phyloP scores from a whole-genome alignment of 2,888 invertebrate genomes.

The Brachypterus glaber region DNA sequence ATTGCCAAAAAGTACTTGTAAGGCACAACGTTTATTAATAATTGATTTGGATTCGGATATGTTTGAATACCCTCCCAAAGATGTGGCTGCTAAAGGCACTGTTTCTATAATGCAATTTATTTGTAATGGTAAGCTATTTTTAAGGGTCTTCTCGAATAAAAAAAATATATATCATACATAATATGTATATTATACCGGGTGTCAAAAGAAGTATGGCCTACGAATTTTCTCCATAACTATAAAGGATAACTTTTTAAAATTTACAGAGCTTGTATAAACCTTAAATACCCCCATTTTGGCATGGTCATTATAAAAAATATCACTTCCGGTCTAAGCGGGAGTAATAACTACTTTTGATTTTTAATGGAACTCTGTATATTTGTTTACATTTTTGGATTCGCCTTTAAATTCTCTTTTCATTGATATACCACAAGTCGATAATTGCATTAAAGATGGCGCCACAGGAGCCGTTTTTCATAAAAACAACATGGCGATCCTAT shows the following conservation, averaged over 20 bases:
- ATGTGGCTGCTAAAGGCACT: conserved; percentile 51
- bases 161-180: not conserved
- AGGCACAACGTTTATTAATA: conserved; percentile 50
- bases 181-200: no score
- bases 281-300: not conserved
- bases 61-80: conserved; percentile 56
- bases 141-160: not conserved
- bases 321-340: no score
- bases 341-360: no score
- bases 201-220: no score
- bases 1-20: conserved; percentile 57
- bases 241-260: not conserved
- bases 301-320: not conserved
- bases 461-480: no score
- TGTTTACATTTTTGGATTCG: no score
- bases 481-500: no score
- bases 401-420: no score
- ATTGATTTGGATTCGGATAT: conserved; percentile 54
- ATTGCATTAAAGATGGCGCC: no score
- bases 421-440: no score
- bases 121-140: conserved; percentile 45
- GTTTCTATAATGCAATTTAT: conserved; percentile 58
- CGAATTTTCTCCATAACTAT: no score
- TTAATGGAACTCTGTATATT: no score
- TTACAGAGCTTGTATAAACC: not conserved